Conservation (phyloP, 2,888 invertebrate species). For the Himalopsyche kuldschensis region DNA sequence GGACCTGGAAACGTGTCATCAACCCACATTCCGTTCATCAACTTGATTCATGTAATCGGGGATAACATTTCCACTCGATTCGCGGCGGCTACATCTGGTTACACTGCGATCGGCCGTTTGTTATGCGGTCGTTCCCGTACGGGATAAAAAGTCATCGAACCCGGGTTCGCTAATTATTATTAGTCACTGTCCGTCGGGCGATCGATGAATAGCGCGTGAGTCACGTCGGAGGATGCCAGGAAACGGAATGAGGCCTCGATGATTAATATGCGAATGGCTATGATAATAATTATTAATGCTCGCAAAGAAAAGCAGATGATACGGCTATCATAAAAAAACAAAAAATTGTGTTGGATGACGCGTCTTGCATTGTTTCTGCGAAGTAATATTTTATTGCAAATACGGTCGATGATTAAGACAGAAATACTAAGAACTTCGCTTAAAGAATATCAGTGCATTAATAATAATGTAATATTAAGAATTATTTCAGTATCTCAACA, state of each 20-base stretch:
- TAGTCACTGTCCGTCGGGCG: background rate
- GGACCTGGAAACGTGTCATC: slow-evolving; percentile 17
- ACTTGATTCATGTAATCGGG: slow-evolving; percentile 25
- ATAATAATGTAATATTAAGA: too few species aligned
- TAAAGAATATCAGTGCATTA: too few species aligned
- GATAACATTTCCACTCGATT: background rate
- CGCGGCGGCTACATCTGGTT: background rate
- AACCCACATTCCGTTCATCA: slow-evolving; percentile 30
- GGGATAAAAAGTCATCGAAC: background rate
- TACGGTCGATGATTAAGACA: too few species aligned
- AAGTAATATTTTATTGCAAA: too few species aligned
- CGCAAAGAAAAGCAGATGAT: background rate
- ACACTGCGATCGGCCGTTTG: background rate
- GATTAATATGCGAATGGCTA: background rate
- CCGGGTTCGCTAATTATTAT: background rate
- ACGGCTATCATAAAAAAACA: background rate
- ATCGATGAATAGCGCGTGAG: background rate
- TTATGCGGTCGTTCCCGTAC: background rate
- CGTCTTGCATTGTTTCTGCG: too few species aligned
- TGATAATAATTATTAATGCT: background rate
- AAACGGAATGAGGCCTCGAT: background rate
- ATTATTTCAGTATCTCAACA: too few species aligned
- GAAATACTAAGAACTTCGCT: too few species aligned
- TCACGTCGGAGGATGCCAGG: background rate
- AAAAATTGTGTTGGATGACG: too few species aligned